A percentile compares a stretch with the other conserved stretches of the same genome.
Evolutionary conservation across 2,888 invertebrate genomes (phyloP).

Genomic region (Amaurobius ferox): DNA sequence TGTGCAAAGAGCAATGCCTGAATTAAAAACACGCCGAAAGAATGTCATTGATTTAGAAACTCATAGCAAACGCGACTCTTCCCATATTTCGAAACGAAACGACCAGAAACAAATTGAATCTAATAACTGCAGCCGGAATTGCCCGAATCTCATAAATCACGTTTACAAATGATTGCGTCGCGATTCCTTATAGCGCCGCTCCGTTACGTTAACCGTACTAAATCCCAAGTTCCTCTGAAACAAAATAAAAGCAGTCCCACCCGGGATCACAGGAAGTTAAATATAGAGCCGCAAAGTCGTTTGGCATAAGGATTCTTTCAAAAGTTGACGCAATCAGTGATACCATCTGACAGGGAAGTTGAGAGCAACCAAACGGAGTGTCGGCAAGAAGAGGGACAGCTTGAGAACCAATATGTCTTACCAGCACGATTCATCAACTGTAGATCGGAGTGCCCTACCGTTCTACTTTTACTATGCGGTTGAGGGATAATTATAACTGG

Average conservation of each 20-base stretch:
- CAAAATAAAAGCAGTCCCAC: background rate
- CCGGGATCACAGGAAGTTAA: conserved; percentile 39
- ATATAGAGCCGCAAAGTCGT: conserved; percentile 41
- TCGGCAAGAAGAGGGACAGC: conserved; percentile 26
- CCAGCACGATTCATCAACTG: background rate
- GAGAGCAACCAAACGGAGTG: conserved; percentile 45
- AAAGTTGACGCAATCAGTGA: conserved; percentile 55
- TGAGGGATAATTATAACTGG: too few relatives aligned
- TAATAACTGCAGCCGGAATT: conserved; percentile 1
- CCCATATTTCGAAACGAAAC: background rate
- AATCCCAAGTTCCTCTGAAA: background rate
- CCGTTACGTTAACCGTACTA: conserved; percentile 13
- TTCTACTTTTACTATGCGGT: too few relatives aligned
- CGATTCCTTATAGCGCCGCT: background rate
- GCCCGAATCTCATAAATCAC: background rate
- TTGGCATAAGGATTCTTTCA: conserved; percentile 55
- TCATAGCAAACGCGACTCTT: background rate
- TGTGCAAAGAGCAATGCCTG: too few relatives aligned
- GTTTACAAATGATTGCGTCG: background rate
- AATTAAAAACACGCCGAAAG: too few relatives aligned
- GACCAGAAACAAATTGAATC: conserved; percentile 3
- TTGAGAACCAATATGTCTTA: background rate
- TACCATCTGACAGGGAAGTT: conserved; percentile 47
- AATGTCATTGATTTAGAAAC: too few relatives aligned
- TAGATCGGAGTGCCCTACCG: too few relatives aligned